Conservation (phyloP, 92 coral and sea anemone genomes). For the Epizoanthus stellaris region DNA sequence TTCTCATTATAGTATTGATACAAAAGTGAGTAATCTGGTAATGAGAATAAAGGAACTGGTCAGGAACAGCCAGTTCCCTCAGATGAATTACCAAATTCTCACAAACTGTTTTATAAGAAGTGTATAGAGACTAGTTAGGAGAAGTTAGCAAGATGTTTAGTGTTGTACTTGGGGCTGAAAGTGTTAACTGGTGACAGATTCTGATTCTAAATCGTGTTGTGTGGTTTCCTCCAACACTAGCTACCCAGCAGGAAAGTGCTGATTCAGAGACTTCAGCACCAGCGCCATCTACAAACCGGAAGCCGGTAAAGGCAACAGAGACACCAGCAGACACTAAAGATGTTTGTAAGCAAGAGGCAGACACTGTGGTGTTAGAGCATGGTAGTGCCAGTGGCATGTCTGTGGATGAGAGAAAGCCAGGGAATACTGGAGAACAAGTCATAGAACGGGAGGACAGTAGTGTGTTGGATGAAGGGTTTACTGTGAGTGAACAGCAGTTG, state of each 20-base stretch:
- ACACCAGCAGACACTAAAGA: background rate
- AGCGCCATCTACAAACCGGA: background rate
- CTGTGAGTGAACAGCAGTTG: slow-evolving; percentile 55
- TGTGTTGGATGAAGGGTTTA: slow-evolving; percentile 4
- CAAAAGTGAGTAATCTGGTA: too few species aligned
- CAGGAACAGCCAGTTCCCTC: too few species aligned
- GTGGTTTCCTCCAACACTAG: background rate
- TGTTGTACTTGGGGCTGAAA: background rate
- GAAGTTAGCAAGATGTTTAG: background rate
- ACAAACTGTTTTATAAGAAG: too few species aligned
- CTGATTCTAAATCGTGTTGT: background rate
- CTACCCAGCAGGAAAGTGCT: background rate
- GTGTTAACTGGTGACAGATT: background rate
- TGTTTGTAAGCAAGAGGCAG: background rate
- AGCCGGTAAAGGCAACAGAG: background rate
- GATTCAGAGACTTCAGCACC: background rate
- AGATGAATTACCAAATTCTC: too few species aligned
- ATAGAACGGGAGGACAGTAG: background rate
- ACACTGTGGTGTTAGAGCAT: background rate
- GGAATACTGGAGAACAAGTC: background rate
- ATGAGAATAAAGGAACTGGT: too few species aligned
- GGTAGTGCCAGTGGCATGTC: background rate
- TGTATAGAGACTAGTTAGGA: too few species aligned
- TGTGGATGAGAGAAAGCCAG: background rate
- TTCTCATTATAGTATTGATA: too few species aligned